These are phyloP conservation scores for Drosophila algonquin DNA, from an alignment of 2,888 invertebrate species.

Conservation along the genomic window DNA sequence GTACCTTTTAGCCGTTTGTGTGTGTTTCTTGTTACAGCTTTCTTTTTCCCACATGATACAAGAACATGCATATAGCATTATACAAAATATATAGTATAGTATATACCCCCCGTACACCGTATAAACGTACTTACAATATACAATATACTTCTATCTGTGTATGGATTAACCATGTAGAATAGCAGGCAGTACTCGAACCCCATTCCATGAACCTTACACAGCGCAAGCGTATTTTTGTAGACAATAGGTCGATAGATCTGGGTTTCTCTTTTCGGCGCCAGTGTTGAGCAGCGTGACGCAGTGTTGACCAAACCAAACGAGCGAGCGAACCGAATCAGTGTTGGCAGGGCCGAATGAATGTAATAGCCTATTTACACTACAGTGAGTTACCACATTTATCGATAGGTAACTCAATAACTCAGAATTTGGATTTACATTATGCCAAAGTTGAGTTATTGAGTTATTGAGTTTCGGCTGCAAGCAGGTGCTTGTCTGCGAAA, in stretches of 20 bases:
- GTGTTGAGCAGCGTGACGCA: neutral
- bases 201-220: slow-evolving; percentile 14
- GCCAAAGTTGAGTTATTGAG: too few species aligned
- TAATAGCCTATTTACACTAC: too few species aligned
- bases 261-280: neutral
- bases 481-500: too few species aligned
- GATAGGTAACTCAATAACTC: too few species aligned
- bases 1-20: slow-evolving; percentile 9
- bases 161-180: slow-evolving; percentile 2
- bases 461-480: too few species aligned
- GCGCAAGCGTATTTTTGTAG: slow-evolving; percentile 32
- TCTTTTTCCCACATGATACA: neutral
- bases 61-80: neutral
- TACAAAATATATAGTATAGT: neutral
- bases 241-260: slow-evolving; percentile 18
- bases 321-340: neutral
- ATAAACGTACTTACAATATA: neutral
- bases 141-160: neutral
- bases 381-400: too few species aligned
- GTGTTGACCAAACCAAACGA: neutral
- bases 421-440: too few species aligned
- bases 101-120: neutral
- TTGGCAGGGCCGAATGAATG: neutral
- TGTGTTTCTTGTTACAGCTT: slow-evolving; percentile 13
- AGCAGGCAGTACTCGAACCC: slow-evolving; percentile 4